phyloP scores from a whole-genome alignment of 2,113 vertebrate species.

The Plectropomus leopardus region DNA sequence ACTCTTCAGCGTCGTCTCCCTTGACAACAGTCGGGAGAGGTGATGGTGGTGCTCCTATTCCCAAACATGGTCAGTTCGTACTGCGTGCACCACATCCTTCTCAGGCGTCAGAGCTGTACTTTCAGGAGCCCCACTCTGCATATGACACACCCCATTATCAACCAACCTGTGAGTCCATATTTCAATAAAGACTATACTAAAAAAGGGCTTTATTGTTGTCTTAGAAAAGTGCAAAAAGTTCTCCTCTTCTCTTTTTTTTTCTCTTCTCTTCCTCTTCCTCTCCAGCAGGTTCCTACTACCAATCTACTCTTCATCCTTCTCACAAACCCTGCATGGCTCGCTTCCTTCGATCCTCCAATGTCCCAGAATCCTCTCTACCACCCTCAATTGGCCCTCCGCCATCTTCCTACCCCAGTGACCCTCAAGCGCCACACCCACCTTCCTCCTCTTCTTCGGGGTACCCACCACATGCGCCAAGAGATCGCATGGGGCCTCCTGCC shows the following conservation, averaged over 20 bases:
- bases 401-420: conserved; percentile 67
- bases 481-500: conserved; percentile 87
- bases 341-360: conserved; percentile 91
- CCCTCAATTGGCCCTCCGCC: conserved; percentile 85
- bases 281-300: conserved; percentile 90
- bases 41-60: conserved; percentile 85
- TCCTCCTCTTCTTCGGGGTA: conserved; percentile 89
- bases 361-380: conserved; percentile 91
- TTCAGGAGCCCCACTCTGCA: conserved; percentile 90
- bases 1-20: conserved; percentile 87
- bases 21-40: conserved; percentile 84
- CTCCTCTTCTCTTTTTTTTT: not conserved
- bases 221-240: not conserved
- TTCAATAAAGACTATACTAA: not conserved
- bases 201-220: not conserved
- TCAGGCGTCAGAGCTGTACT: conserved; percentile 90
- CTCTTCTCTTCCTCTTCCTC: conserved; percentile 55
- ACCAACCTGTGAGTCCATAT: conserved; percentile 86
- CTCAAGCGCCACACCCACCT: conserved; percentile 61
- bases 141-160: conserved; percentile 90
- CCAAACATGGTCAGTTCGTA: conserved; percentile 89
- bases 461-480: conserved; percentile 87
- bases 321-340: conserved; percentile 92
- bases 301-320: conserved; percentile 88
- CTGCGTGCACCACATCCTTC: conserved; percentile 89